Evolutionary conservation across 2,888 invertebrate species (phyloP), one percentile per base, ranked within the genome.

Genomic region (Iphiclides podalirius): DNA sequence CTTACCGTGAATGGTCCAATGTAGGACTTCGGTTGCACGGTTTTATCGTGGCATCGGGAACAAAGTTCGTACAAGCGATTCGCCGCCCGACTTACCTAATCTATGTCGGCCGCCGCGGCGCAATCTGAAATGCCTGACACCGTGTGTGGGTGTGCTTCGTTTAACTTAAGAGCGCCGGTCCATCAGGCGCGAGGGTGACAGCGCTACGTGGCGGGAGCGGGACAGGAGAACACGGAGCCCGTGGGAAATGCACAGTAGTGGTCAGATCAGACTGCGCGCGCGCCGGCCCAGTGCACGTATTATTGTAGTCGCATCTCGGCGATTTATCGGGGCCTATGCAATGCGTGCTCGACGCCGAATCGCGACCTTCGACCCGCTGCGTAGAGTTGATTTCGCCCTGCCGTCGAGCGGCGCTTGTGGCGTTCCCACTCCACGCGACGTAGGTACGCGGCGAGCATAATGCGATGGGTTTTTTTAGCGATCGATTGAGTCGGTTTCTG

Each of bases 181-280:
- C 83, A 83, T 84, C 85, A 83, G 80, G 86, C 57, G 63, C 13
- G 64, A 87, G 23, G 36, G 75, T 59, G 84, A 86, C 67, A 57
- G 52, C 54, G 76, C 76, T 79, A 79, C 78, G 67, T 66, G 51
- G 74, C 66, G 65, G 45, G 73, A 88, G 57, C 56, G 66, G 70
- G 60, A 66, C 63, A 56, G 72, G 59, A 53, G 59, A 70, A 66
- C 69, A 73, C 73, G 74, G 77, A 79, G 80, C 81, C 83, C 89
- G 89, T 89, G 89, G 89, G 89, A 89, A 89, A 84, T 89, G 89
- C 87, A 89, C 89, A 89, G 89, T 87, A 89, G 89, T 88, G 88
- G 88, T 85, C 88, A 84, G 87, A 86, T 79, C 82, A 80, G 83
- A 78, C 74, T 74, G 83, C 84, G 86, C 85, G 87, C 86, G 86